A percentile compares a stretch with the other conserved stretches of the same genome.
These are phyloP conservation scores for Mimumesa dahlbomi DNA, from an alignment of 2,888 invertebrate species.

Conservation along the genomic window DNA sequence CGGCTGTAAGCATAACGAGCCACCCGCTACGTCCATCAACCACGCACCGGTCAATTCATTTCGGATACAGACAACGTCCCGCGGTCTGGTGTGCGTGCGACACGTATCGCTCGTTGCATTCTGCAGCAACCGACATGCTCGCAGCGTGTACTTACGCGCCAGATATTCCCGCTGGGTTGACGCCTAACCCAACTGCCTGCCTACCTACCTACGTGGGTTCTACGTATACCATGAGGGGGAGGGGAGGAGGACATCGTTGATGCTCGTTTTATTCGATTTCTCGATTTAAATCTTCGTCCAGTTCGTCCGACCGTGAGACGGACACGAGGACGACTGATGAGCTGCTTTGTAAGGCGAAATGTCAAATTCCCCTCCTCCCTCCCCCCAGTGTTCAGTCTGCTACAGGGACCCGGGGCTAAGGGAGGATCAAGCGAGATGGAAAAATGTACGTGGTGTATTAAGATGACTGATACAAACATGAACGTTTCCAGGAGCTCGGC, in stretches of 20 bases:
- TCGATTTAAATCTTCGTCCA: constrained; percentile 62
- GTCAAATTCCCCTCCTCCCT: constrained; percentile 34
- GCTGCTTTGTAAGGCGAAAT: constrained; percentile 51
- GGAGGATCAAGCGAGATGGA: too few species aligned
- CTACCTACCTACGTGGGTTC: constrained; percentile 57
- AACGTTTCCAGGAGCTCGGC: too few species aligned
- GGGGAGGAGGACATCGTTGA: too few species aligned
- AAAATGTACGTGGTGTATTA: constrained; percentile 17
- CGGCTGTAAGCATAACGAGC: constrained; percentile 74
- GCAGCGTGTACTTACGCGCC: constrained; percentile 64
- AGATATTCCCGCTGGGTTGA: constrained; percentile 65
- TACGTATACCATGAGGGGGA: too few species aligned
- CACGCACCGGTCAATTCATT: constrained; percentile 73
- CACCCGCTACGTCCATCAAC: constrained; percentile 79
- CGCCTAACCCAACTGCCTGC: constrained; percentile 50
- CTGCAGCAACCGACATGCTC: constrained; percentile 49
- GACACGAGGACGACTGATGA: constrained; percentile 49
- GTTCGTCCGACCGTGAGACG: constrained; percentile 44
- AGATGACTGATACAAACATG: too few species aligned
- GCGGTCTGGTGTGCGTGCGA: neutral
- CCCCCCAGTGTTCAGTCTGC: too few species aligned
- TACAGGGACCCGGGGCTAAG: too few species aligned
- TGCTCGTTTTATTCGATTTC: constrained; percentile 59
- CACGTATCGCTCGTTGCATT: constrained; percentile 34
- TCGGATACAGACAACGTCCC: constrained; percentile 58